Percentiles rank a stretch among this genome's conserved stretches.
These are phyloP conservation scores for Prionailurus bengalensis DNA, from an alignment of 2,113 vertebrate species.

Conservation along the genomic window DNA sequence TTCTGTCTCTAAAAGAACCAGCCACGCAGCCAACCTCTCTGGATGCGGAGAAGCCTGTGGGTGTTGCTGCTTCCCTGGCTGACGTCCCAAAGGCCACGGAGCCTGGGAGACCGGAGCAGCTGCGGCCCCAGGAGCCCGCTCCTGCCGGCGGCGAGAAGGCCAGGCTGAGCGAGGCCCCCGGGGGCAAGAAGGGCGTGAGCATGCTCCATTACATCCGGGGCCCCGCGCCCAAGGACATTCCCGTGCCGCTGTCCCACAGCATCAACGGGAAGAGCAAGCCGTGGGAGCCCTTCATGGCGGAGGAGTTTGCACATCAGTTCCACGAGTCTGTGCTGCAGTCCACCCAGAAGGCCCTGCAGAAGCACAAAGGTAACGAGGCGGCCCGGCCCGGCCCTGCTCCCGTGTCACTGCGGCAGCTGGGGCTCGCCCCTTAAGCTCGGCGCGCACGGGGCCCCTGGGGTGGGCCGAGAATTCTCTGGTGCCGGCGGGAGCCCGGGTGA, in stretches of 20 bases:
- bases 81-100: constrained; percentile 85
- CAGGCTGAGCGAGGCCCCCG: constrained; percentile 88
- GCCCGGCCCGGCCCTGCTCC: rapidly evolving
- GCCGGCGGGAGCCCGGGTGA: neutral
- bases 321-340: constrained; percentile 99
- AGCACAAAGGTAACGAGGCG: constrained; percentile 94
- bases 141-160: constrained; percentile 87
- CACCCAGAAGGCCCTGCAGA: constrained; percentile 98
- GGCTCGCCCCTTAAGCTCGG: neutral
- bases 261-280: constrained; percentile 95
- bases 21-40: constrained; percentile 82
- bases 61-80: constrained; percentile 86
- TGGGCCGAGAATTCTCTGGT: neutral
- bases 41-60: constrained; percentile 90
- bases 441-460: neutral
- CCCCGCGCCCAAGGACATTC: constrained; percentile 92
- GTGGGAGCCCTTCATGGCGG: constrained; percentile 97
- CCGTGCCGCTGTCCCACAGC: constrained; percentile 89
- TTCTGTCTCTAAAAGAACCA: constrained; percentile 83
- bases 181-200: constrained; percentile 92
- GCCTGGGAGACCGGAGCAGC: constrained; percentile 88
- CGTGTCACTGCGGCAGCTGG: rapidly evolving
- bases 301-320: constrained; percentile 99
- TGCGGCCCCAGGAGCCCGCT: constrained; percentile 87
- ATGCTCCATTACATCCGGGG: constrained; percentile 94